Base-by-base conservation (phyloP, 2,888 invertebrate genomes). In the Gastracanthus pulcherrimus region DNA sequence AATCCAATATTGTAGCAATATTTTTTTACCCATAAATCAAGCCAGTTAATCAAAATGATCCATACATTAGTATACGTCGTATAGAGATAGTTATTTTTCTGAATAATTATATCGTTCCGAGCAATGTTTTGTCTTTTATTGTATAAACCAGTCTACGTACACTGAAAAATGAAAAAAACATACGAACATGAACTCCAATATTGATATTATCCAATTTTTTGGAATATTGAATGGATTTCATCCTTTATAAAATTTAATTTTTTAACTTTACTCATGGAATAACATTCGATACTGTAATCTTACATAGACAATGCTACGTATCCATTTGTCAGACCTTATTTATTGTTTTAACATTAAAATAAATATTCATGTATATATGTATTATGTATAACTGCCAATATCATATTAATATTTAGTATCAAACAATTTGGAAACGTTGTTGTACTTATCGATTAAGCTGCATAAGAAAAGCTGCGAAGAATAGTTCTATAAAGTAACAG, bases 11-110 rank as follows among this genome's bases (percentile, higher is more conserved):
- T 23, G 34, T 19, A 51, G 36, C 23, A 55, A 55, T 51, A 70
- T 55, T 70, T 70, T 70, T 70, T 36, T 23, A 34, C 36, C 3
- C 38, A 71, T 71, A 71, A 71, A 71, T 71, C 71, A 71, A 71
- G 55, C 36, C n/a, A n/a, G n/a, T n/a, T n/a, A n/a, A n/a, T n/a
- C n/a, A n/a, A n/a, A n/a, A 34, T 36, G 38, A 58, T 71, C 71
- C n/a, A 58, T 55, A 38, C 55, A 55, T 26, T 58, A 71, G 58
- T 71, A 7, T 19, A 60, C n/a, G 6, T 23, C 38, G 26, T 3
- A 36, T 19, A 19, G 16, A 34, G 9, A 36, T 16, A 58, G n/a
- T 58, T 58, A 36, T 55, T 58, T 26, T 70, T 70, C 26, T 58
- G 23, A 38, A 23, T 38, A n/a, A 9, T 26, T 55, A 16, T 60